Evolutionary conservation across 2,113 vertebrate genomes (phyloP), one percentile per base, ranked within the genome.

Genomic region (Ageneiosus marmoratus): DNA sequence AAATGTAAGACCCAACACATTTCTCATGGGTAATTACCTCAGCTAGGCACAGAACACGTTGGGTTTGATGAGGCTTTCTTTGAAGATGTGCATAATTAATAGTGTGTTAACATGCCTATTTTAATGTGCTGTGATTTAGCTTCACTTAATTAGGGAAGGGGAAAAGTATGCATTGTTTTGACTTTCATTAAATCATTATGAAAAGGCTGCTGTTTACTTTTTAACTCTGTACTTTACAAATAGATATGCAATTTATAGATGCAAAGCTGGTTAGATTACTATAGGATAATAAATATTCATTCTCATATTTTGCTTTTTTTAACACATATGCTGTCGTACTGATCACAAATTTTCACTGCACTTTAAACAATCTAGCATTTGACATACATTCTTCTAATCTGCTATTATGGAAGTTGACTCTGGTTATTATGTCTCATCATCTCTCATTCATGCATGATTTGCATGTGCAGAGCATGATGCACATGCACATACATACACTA

Each of bases 1-100:
- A 80, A 51, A 67, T 32, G 34, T 82, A 62, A 69, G 51, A 67
- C 27, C 70, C 12, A 78, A 51, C 41, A 18, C 56, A 77, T 84
- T 81, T 81, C 10, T 3, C 60, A 79, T 70, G 73, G 41, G 53
- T 73, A 86, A 88, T 86, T 88, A 86, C 34, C 10, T 77, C 32
- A 27, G 65, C 63, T 80, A 69, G 63, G 62, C 76, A 79, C 34
- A 48, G 48, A 51, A 63, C 70, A 67, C 22, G 56, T 22, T 27
- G 34, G 65, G 50, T 60, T 63, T 84, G 65, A 79, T 86, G 87
- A 88, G 79, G 79, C 65, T 29, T 77, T 84, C 80, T 86, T 86
- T 84, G 69, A 84, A 82, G 80, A 88, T 44, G 77, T 58, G 82
- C 77, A 80, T 78, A 80, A 88, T 86, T 82, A 86, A 37, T 29